A percentile compares a stretch with the other conserved stretches of the same genome.
phyloP scores from a whole-genome alignment of 2,888 invertebrate genomes.

The Caenorhabditis wallacei region DNA sequence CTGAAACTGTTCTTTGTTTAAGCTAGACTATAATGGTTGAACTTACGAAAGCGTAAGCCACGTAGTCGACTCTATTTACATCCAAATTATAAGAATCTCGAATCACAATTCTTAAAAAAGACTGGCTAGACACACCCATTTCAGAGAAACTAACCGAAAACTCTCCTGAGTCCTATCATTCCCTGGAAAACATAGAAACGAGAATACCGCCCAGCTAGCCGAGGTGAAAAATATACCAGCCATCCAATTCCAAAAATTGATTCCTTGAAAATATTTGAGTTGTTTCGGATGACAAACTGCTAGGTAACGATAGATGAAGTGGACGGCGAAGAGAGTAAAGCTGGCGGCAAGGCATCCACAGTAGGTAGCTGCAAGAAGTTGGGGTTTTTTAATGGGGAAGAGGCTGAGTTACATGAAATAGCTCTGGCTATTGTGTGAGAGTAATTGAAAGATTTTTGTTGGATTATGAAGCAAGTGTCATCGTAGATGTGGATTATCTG shows the following conservation, averaged over 20 bases:
- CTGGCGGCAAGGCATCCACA: conserved; percentile 43
- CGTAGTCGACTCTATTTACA: conserved; percentile 1
- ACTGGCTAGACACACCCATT: not conserved
- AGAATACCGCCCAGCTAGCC: conserved; percentile 23
- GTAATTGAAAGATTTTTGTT: conserved; percentile 28
- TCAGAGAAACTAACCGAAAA: conserved; percentile 6
- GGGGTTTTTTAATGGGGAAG: not conserved
- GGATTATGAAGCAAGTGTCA: conserved; percentile 44
- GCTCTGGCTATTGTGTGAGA: conserved; percentile 14
- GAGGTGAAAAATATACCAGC: conserved; percentile 1
- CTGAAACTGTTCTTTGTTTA: not conserved
- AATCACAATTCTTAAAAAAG: not conserved
- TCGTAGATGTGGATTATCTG: conserved; percentile 51
- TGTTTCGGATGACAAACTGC: conserved; percentile 34
- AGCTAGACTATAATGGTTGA: not conserved
- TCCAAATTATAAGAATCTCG: conserved; percentile 19
- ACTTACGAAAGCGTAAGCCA: conserved; percentile 33
- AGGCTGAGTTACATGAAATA: conserved; percentile 22
- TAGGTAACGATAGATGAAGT: conserved; percentile 50
- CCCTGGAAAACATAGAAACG: conserved; percentile 43
- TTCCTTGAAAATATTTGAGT: conserved; percentile 19
- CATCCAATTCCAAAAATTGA: conserved; percentile 1
- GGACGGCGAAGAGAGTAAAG: conserved; percentile 44
- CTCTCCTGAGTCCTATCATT: conserved; percentile 17
- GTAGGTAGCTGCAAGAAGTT: conserved; percentile 33